phyloP scores from a whole-genome alignment of 2,888 invertebrate genomes.

The Timandra comae region DNA sequence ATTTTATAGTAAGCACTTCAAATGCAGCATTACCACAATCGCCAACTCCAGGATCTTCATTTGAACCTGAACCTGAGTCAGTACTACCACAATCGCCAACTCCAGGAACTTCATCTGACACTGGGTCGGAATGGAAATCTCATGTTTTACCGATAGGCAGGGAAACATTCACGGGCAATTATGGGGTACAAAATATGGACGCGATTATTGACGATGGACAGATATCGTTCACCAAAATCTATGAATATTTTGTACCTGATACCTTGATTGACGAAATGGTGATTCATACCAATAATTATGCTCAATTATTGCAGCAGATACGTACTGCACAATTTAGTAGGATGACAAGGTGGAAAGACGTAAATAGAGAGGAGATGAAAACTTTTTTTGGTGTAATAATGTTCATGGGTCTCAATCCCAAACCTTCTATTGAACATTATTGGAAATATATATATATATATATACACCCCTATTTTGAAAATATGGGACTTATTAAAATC shows the following conservation, averaged over 20 bases:
- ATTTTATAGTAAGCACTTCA: slow-evolving; percentile 11
- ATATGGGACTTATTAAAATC: too few species aligned
- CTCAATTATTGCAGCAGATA: slow-evolving; percentile 12
- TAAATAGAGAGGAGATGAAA: too few species aligned
- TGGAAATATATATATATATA: too few species aligned
- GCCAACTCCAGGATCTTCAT: slow-evolving; percentile 6
- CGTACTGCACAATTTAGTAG: slow-evolving; percentile 14
- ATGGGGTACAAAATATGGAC: slow-evolving; percentile 16
- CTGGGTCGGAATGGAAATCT: slow-evolving; percentile 4
- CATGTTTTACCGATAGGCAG: slow-evolving; percentile 16
- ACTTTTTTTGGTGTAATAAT: too few species aligned
- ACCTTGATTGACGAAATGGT: slow-evolving; percentile 19
- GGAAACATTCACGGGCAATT: slow-evolving; percentile 14
- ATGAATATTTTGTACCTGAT: slow-evolving; percentile 13
- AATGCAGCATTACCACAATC: slow-evolving; percentile 1
- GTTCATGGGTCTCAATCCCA: too few species aligned
- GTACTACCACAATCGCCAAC: too few species aligned
- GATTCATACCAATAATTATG: slow-evolving; percentile 16
- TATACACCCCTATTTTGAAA: too few species aligned
- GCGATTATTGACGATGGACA: slow-evolving; percentile 13
- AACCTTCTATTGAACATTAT: too few species aligned
- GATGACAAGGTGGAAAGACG: slow-evolving; percentile 20
- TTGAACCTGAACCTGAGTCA: slow-evolving; percentile 1
- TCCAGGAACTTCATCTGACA: background rate
- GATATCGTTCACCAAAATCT: slow-evolving; percentile 14